Evolutionary conservation across 2,113 vertebrate species (phyloP).

Genomic region (Oenanthe melanoleuca): DNA sequence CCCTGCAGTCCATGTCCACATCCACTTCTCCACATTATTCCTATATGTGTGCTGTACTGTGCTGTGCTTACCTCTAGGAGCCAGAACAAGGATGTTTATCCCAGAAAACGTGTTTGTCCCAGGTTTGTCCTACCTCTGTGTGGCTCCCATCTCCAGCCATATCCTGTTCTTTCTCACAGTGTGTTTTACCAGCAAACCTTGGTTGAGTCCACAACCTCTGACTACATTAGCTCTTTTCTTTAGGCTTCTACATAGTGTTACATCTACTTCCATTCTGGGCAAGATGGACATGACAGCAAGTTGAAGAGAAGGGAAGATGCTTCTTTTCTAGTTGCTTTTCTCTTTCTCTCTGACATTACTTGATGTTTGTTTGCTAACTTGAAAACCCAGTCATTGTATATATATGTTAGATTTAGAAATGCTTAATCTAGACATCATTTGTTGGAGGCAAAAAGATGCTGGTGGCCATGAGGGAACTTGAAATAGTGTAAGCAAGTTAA

Average conservation of each 20-base stretch:
- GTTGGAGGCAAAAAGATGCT: background rate
- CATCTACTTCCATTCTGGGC: background rate
- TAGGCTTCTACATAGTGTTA: background rate
- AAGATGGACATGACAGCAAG: background rate
- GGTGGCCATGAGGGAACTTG: background rate
- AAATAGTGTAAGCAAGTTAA: background rate
- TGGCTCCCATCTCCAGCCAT: background rate
- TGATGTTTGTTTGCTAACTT: background rate
- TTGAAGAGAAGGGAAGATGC: background rate
- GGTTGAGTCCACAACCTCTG: background rate
- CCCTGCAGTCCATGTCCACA: background rate
- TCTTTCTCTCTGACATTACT: background rate
- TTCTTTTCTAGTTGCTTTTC: background rate
- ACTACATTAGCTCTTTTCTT: background rate
- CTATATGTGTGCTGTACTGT: background rate
- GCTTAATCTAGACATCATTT: background rate
- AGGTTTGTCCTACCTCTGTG: background rate
- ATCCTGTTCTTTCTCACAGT: background rate
- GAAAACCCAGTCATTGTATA: background rate
- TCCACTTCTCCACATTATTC: background rate
- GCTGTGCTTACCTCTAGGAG: background rate
- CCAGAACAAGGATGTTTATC: background rate
- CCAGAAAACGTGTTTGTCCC: background rate
- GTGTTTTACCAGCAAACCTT: background rate
- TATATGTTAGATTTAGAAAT: background rate